Conservation (phyloP, 2,797 vertebrate genomes). For the Botia almorhae region DNA sequence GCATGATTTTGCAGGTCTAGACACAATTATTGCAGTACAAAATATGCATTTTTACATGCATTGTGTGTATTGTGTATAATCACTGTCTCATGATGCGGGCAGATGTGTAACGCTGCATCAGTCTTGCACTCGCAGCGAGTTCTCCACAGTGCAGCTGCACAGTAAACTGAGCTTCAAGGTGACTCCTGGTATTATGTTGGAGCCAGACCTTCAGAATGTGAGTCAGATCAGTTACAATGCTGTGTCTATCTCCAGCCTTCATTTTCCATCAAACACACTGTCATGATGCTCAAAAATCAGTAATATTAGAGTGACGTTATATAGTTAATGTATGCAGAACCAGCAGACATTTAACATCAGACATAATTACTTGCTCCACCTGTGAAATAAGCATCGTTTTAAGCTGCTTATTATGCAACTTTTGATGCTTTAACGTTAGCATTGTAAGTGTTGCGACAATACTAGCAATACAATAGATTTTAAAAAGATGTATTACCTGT, state of each 20-base stretch:
- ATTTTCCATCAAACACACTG: constrained; percentile 2
- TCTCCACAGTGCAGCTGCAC: constrained; percentile 40
- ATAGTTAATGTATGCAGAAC: not conserved
- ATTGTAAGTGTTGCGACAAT: too few species aligned
- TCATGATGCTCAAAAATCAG: not conserved
- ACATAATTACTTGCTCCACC: too few species aligned
- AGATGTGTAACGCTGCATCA: constrained; percentile 22
- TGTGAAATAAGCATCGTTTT: too few species aligned
- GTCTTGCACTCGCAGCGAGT: not conserved
- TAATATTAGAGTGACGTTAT: not conserved
- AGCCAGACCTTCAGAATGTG: constrained; percentile 35
- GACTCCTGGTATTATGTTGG: constrained; percentile 41
- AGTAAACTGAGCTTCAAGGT: constrained; percentile 58
- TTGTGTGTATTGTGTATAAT: constrained; percentile 16
- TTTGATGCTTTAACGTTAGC: not conserved
- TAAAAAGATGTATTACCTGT: too few species aligned
- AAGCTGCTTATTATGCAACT: too few species aligned
- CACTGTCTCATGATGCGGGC: constrained; percentile 32
- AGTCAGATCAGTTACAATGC: constrained; percentile 51
- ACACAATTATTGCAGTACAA: not conserved
- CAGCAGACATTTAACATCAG: not conserved
- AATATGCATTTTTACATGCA: not conserved
- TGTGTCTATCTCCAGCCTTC: not conserved
- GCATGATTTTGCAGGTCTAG: not conserved
- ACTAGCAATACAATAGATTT: too few species aligned